These are phyloP conservation scores for Ganaspis sp. DNA, from an alignment of 1,140 invertebrate species.

Conservation along the genomic window DNA sequence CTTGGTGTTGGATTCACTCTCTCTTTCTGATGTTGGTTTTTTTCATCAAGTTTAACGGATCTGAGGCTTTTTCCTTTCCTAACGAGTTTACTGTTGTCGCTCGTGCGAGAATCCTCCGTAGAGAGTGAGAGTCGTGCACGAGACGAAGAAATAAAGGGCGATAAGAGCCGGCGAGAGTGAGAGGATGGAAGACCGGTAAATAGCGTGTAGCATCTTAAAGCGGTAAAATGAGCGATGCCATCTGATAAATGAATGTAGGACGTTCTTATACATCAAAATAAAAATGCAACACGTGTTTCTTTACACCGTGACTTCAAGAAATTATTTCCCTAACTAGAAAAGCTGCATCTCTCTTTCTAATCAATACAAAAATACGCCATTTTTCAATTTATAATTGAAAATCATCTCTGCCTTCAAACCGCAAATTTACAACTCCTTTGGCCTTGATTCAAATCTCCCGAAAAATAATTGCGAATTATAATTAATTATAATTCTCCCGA, in stretches of 20 bases:
- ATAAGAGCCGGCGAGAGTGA: slow-evolving; percentile 48
- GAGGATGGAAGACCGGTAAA: slow-evolving; percentile 56
- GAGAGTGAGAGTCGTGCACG: slow-evolving; percentile 28
- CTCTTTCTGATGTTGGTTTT: slow-evolving; percentile 9
- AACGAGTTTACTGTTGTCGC: slow-evolving; percentile 24
- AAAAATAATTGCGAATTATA: background rate
- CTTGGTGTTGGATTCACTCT: background rate
- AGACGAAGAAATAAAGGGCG: slow-evolving; percentile 11
- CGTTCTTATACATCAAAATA: background rate
- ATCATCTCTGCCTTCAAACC: background rate
- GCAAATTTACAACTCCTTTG: background rate
- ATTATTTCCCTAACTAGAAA: slow-evolving; percentile 21
- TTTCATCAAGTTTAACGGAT: slow-evolving; percentile 12
- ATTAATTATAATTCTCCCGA: no score
- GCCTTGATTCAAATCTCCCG: background rate
- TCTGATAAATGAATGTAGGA: slow-evolving; percentile 27
- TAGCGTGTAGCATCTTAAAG: slow-evolving; percentile 14
- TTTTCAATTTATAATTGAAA: slow-evolving; percentile 15
- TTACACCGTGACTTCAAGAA: background rate
- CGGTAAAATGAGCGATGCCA: slow-evolving; percentile 22
- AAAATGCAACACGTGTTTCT: slow-evolving; percentile 15
- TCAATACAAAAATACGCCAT: background rate
- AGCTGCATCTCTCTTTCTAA: background rate
- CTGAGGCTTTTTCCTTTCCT: slow-evolving; percentile 20
- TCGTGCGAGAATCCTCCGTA: slow-evolving; percentile 25